Conservation (phyloP, 2,888 invertebrate species). For the Orthosia incerta region DNA sequence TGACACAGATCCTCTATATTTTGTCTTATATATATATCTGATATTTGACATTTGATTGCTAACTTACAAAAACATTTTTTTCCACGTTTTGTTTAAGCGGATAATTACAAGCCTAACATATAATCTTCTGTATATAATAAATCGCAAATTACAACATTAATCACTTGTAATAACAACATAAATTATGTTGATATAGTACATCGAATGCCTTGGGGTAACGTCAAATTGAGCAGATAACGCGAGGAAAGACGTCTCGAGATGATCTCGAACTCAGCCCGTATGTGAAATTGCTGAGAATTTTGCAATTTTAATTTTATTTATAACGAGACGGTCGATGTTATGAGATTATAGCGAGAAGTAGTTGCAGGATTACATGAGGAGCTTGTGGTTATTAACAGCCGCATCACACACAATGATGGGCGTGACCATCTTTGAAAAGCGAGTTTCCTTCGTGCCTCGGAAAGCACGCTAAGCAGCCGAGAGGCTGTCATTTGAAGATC, state of each 20-base stretch:
- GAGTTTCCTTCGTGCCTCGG: too few species aligned
- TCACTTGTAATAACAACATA: constrained; percentile 86
- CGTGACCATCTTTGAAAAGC: too few species aligned
- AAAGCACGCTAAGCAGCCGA: too few species aligned
- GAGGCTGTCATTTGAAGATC: too few species aligned
- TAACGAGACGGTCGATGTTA: constrained; percentile 77
- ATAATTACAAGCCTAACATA: constrained; percentile 61
- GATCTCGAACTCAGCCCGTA: constrained; percentile 87
- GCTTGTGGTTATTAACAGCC: too few species aligned
- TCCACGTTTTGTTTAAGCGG: constrained; percentile 46
- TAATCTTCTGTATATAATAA: constrained; percentile 70
- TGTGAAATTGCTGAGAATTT: constrained; percentile 90
- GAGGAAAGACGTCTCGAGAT: constrained; percentile 79
- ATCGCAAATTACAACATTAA: constrained; percentile 86
- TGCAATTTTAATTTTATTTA: constrained; percentile 91
- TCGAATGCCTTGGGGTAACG: constrained; percentile 81
- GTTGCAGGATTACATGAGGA: background rate
- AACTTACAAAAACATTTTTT: constrained; percentile 38
- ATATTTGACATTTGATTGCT: constrained; percentile 48
- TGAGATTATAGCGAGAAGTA: constrained; percentile 61
- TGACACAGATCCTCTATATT: constrained; percentile 6
- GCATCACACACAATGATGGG: too few species aligned
- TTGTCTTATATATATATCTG: constrained; percentile 6
- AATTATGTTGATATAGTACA: constrained; percentile 87
- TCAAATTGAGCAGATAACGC: constrained; percentile 86